phyloP scores from a whole-genome alignment of 2,797 vertebrate genomes.

The Ctenopoma multispine region DNA sequence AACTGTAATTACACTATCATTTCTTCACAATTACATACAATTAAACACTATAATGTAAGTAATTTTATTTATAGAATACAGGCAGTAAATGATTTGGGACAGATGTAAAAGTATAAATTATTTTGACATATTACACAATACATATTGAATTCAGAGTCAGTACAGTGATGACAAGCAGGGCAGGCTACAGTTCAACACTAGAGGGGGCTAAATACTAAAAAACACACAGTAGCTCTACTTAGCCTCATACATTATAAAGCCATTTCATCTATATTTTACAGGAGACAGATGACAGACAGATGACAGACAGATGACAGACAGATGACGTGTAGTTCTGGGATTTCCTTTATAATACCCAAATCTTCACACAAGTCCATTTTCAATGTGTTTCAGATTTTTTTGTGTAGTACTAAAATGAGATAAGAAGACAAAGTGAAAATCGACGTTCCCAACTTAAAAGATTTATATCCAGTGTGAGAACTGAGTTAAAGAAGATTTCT shows the following conservation, averaged over 20 bases:
- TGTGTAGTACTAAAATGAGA: background rate
- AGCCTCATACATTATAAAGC: background rate
- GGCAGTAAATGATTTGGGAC: background rate
- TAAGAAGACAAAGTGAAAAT: constrained; percentile 12
- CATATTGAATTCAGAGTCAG: no score
- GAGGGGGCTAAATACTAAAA: constrained; percentile 73
- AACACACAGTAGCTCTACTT: constrained; percentile 8
- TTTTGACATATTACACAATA: background rate
- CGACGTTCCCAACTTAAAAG: constrained; percentile 8
- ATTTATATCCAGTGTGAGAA: constrained; percentile 72
- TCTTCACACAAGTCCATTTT: constrained; percentile 10
- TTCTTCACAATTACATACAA: background rate
- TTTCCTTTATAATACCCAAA: constrained; percentile 19
- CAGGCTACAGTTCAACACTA: constrained; percentile 59
- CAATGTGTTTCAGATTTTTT: constrained; percentile 24
- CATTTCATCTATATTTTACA: constrained; percentile 11
- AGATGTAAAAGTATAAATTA: background rate
- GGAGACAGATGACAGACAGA: background rate
- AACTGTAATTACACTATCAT: background rate
- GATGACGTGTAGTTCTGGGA: constrained; percentile 1
- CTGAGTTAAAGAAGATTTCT: constrained; percentile 56
- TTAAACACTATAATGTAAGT: background rate
- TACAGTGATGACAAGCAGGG: background rate
- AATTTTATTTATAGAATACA: background rate
- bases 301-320: background rate